These are phyloP conservation scores for Parus major DNA, from an alignment of 2,113 vertebrate genomes.

Conservation along the genomic window DNA sequence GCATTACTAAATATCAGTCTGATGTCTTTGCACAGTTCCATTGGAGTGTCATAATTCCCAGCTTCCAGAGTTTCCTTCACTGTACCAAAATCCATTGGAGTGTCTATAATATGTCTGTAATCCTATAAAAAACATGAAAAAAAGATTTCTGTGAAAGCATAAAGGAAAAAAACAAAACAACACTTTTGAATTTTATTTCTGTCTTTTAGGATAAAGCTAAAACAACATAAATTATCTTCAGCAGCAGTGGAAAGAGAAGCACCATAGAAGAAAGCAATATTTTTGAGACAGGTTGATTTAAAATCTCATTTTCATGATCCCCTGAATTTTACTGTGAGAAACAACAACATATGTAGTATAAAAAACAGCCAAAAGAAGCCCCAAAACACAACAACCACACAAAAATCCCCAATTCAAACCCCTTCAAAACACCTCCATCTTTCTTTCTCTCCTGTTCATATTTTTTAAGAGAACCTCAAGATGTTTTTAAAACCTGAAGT, in stretches of 20 bases:
- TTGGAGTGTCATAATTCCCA: slow-evolving; percentile 88
- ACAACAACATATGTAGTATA: not conserved
- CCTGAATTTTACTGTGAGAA: not conserved
- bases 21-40: slow-evolving; percentile 93
- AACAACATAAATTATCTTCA: not conserved
- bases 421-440: not conserved
- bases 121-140: slow-evolving; percentile 78
- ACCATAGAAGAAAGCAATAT: not conserved
- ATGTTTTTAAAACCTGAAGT: not conserved
- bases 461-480: not conserved
- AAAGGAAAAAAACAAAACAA: not conserved
- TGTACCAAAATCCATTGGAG: slow-evolving; percentile 94
- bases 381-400: rapidly evolving
- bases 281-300: not conserved
- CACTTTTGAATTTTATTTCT: not conserved
- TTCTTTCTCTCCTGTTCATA: not conserved
- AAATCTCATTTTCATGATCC: not conserved
- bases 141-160: not conserved
- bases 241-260: not conserved
- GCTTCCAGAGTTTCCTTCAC: slow-evolving; percentile 85
- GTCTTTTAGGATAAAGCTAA: not conserved
- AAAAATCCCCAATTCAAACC: not conserved
- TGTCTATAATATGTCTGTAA: slow-evolving; percentile 90
- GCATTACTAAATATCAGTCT: slow-evolving; percentile 95
- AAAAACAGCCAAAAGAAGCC: rapidly evolving